Base-by-base conservation (phyloP, 92 coral and sea anemone species). In the Meandrina meandrites region DNA sequence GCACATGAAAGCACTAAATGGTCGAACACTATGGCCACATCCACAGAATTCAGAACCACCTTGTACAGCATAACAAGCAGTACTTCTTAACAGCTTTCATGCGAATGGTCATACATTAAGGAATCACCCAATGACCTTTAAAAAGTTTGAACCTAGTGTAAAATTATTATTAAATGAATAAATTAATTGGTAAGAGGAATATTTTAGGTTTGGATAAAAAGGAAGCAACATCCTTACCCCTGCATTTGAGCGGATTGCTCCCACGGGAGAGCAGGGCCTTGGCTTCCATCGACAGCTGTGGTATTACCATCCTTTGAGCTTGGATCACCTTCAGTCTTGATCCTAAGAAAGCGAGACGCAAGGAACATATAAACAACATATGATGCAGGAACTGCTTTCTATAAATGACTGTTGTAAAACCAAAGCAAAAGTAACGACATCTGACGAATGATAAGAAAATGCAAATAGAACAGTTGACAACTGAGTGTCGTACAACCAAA, bases 181-280 rank as follows among this genome's bases (percentile, higher is more conserved):
- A 21, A 21, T 56, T 15, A 56, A 56, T 56, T 19, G n/a, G 9
- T 0, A 58, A 64, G 4, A 11, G 8, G 60, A 54, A 54, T 2
- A 16, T 13, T 2, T 15, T 2, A 54, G 60, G 22, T 54, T 54
- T 15, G 60, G 74, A 40, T 5, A 35, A 10, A n/a, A 36, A 13
- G 16, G 15, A 75, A 3, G n/a, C n/a, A 35, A 56, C 36, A 48
- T 27, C 32, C 95, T 90, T 87, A 94, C 98, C 95, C 93, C 70
- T 92, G 98, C 67, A 89, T 91, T 24, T 91, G 94, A 40, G 94
- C 98, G 15, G 90, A 90, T 85, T 93, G 94, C 71, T 94, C 98
- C 98, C 98, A 94, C 0, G 96, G 98, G 28, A 94, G 88, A 15
- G 96, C 98, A 8, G 95, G 95, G 31, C 95, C 95, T 27, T 88